A percentile compares a stretch with the other conserved stretches of the same genome.
phyloP scores from a whole-genome alignment of 2,797 vertebrate species.

The Siniperca undulata region DNA sequence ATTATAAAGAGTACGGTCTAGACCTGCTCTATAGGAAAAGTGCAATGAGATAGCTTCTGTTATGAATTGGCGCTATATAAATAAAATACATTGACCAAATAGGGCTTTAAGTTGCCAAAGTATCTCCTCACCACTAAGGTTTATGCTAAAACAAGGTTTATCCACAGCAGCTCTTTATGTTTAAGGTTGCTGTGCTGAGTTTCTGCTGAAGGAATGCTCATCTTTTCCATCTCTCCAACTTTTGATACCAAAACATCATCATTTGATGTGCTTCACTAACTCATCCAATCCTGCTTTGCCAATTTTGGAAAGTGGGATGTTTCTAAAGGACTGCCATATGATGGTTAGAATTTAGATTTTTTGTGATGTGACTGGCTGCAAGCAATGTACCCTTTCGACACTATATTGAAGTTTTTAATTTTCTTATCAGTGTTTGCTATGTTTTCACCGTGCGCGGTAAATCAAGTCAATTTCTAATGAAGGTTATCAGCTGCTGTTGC shows the following conservation, averaged over 20 bases:
- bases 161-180: too few relatives aligned
- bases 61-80: too few relatives aligned
- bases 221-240: too few relatives aligned
- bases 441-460: not conserved
- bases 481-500: conserved; percentile 30
- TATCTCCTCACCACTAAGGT: too few relatives aligned
- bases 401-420: not conserved
- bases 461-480: conserved; percentile 2
- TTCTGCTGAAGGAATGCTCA: too few relatives aligned
- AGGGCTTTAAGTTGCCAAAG: not conserved
- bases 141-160: too few relatives aligned
- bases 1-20: too few relatives aligned
- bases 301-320: not conserved
- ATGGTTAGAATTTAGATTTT: not conserved
- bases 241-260: not conserved
- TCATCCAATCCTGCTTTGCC: not conserved
- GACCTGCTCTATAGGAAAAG: too few relatives aligned
- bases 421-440: not conserved
- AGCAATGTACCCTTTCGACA: not conserved
- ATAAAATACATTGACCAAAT: not conserved
- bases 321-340: not conserved
- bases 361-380: not conserved
- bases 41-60: too few relatives aligned
- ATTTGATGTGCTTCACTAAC: not conserved
- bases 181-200: too few relatives aligned